Evolutionary conservation across 1,140 invertebrate species (phyloP).

Genomic region (Catajapyx aquilonaris): DNA sequence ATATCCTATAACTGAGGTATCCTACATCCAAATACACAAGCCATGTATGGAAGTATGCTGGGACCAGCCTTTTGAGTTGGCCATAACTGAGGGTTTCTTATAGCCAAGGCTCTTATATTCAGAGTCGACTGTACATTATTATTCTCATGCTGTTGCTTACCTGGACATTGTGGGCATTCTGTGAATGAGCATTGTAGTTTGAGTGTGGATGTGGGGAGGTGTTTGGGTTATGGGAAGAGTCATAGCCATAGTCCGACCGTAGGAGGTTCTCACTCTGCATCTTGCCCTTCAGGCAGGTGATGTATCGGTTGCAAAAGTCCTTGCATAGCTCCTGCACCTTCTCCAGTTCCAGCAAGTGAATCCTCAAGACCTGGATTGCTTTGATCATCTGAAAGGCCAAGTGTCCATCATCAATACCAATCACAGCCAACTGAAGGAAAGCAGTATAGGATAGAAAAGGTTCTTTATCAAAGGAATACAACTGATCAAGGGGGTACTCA

Average conservation of each 20-base stretch:
- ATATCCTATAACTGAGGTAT: no score
- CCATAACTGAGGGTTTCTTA: no score
- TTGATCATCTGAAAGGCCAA: slow-evolving; percentile 68
- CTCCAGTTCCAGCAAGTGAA: slow-evolving; percentile 85
- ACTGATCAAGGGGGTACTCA: no score
- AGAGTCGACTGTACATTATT: no score
- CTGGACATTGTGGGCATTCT: slow-evolving; percentile 1
- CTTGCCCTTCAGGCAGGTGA: slow-evolving; percentile 84
- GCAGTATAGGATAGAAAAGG: slow-evolving; percentile 3
- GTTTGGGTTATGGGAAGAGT: slow-evolving; percentile 18
- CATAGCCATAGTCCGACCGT: slow-evolving; percentile 41
- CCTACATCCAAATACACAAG: no score
- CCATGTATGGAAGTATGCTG: no score
- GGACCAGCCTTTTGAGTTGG: no score
- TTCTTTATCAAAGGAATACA: slow-evolving; percentile 3
- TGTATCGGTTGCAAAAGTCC: slow-evolving; percentile 91
- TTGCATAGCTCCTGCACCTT: slow-evolving; percentile 94
- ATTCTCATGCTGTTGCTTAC: no score
- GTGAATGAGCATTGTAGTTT: no score
- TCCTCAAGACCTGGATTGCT: slow-evolving; percentile 87
- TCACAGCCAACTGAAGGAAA: no score
- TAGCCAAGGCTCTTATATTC: no score
- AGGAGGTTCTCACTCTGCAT: slow-evolving; percentile 88
- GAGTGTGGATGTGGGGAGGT: neutral
- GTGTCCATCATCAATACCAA: slow-evolving; percentile 6